These are phyloP conservation scores for Psilopsiagon aymara DNA, from an alignment of 2,113 vertebrate species.

Conservation along the genomic window DNA sequence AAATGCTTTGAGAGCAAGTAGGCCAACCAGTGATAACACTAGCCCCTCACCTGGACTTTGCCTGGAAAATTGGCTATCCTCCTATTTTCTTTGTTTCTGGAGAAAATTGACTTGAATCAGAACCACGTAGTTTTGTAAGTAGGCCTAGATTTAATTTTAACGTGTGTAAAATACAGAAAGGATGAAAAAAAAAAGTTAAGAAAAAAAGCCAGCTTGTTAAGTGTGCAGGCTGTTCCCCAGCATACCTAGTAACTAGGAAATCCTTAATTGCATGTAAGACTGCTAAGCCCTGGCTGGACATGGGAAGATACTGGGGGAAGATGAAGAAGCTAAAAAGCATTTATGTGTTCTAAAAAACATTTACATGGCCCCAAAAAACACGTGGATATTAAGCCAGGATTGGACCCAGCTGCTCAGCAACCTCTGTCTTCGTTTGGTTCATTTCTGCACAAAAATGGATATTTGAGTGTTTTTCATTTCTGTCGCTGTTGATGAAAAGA, in stretches of 20 bases:
- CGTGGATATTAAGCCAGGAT: fast-evolving
- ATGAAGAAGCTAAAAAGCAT: not conserved
- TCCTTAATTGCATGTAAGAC: fast-evolving
- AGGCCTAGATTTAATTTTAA: not conserved
- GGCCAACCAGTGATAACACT: not conserved
- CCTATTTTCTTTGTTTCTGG: not conserved
- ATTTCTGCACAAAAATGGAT: fast-evolving
- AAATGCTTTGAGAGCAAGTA: not conserved
- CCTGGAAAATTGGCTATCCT: not conserved
- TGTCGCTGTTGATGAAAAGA: fast-evolving
- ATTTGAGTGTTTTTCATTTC: fast-evolving
- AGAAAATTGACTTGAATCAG: not conserved
- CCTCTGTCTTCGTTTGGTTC: fast-evolving
- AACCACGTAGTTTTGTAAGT: not conserved
- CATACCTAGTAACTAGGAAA: not conserved
- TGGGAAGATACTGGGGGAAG: fast-evolving
- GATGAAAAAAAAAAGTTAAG: fast-evolving
- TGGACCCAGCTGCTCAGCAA: fast-evolving
- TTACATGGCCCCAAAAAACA: fast-evolving
- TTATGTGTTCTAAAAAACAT: not conserved
- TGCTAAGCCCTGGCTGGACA: no score
- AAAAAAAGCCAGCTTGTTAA: not conserved
- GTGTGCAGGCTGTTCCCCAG: not conserved
- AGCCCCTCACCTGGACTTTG: not conserved
- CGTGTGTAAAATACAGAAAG: not conserved